Evolutionary conservation across 92 coral and sea anemone species (phyloP).

Genomic region (Porites divaricata): DNA sequence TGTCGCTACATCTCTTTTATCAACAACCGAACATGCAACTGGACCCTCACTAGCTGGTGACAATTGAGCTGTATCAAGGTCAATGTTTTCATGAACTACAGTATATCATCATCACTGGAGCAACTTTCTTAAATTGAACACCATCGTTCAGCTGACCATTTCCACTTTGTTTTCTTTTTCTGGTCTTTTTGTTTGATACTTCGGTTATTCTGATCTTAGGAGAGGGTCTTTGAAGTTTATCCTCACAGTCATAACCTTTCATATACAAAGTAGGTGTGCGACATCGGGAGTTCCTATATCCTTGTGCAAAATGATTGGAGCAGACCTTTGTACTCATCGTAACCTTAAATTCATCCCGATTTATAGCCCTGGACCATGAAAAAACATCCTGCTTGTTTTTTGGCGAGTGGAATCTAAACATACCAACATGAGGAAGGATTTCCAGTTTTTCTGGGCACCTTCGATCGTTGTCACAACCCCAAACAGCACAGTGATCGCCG

Average conservation of each 20-base stretch:
- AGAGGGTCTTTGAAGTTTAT: constrained; percentile 54
- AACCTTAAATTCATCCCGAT: constrained; percentile 49
- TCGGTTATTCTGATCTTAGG: constrained; percentile 37
- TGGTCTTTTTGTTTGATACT: neutral
- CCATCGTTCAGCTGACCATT: neutral
- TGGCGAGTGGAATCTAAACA: constrained; percentile 25
- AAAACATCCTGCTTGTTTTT: neutral
- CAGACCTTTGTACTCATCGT: constrained; percentile 51
- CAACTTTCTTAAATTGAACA: constrained; percentile 7
- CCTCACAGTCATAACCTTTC: constrained; percentile 62
- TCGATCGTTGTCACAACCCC: constrained; percentile 33
- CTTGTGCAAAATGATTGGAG: constrained; percentile 60
- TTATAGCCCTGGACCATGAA: constrained; percentile 45
- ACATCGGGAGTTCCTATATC: constrained; percentile 55
- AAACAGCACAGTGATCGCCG: constrained; percentile 48
- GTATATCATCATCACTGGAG: neutral
- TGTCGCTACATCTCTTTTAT: constrained; percentile 21
- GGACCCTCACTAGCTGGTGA: constrained; percentile 9
- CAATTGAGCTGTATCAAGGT: neutral
- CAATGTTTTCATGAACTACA: neutral
- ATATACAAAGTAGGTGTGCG: constrained; percentile 59
- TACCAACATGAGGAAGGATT: constrained; percentile 35
- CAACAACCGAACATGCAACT: constrained; percentile 1
- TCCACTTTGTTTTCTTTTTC: constrained; percentile 6
- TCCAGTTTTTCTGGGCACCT: constrained; percentile 57